phyloP scores from a whole-genome alignment of 2,113 vertebrate species.

The Dromaius novaehollandiae region DNA sequence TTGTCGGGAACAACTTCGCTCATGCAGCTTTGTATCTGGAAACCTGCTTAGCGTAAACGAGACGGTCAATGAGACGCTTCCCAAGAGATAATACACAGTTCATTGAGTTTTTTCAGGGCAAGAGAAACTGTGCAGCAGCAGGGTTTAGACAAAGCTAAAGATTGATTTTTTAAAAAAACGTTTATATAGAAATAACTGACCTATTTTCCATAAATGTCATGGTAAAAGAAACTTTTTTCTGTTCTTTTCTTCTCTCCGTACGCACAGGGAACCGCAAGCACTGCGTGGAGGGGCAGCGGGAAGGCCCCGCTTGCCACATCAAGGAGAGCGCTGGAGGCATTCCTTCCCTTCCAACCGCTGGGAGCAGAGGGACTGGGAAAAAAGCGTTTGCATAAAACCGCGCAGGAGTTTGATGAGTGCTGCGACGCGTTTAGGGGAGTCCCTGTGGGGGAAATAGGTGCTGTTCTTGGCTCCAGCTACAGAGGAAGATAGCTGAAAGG shows the following conservation, averaged over 20 bases:
- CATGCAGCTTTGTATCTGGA: neutral
- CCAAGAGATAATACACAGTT: neutral
- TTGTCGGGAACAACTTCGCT: neutral
- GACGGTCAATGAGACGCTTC: neutral
- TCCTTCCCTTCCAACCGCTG: fast-evolving
- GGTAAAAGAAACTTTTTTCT: neutral
- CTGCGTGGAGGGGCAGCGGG: fast-evolving
- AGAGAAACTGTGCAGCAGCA: neutral
- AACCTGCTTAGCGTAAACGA: neutral
- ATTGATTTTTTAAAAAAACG: fast-evolving
- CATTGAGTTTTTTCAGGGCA: neutral
- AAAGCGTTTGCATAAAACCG: fast-evolving
- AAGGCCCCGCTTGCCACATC: fast-evolving
- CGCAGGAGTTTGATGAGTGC: neutral
- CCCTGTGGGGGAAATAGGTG: fast-evolving
- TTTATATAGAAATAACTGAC: neutral
- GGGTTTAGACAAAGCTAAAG: neutral
- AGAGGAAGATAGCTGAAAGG: neutral
- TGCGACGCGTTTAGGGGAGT: neutral
- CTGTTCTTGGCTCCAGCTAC: neutral
- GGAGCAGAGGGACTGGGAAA: fast-evolving
- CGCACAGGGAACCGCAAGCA: neutral
- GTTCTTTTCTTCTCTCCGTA: fast-evolving
- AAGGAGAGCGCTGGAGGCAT: fast-evolving
- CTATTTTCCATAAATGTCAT: fast-evolving